Evolutionary conservation across 1,140 invertebrate species (phyloP), one percentile per base, ranked within the genome.

Genomic region (Dreissena polymorpha): DNA sequence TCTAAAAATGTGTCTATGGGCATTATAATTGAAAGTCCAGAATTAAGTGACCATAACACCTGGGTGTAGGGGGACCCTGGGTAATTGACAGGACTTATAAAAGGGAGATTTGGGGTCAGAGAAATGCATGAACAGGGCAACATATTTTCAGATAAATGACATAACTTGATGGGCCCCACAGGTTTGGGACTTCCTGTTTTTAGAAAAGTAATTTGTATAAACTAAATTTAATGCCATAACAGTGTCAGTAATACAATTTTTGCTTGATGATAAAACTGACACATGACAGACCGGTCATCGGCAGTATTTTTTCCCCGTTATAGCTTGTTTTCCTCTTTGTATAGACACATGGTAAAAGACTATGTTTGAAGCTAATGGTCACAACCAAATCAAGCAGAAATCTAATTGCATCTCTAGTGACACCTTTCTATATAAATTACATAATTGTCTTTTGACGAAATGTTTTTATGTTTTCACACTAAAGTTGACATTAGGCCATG

Each of bases 21-120:
- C 79, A 82, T 68, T 82, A 65, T 73, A 74, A 65, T 82, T 82
- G 49, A 73, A 82, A 82, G 74, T 82, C 51, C 69, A 72, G 68
- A 72, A 64, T 82, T 82, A 82, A 82, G 73, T 60, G 23, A 18
- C 49, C 53, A 55, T 67, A 68, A 67, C 76, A 78, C 76, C 76
- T 78, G 76, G 64, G 76, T 51, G 67, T 25, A 60, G 39, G 69
- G 70, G n/a, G 27, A n/a, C 51, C 68, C 14, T 29, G 51, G 29
- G n/a, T 29, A 49, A 13, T 70, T 39, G 39, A 39, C 39, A 39
- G 39, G 39, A 39, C 39, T 39, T 39, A 39, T 39, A 39, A 39
- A n/a, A 39, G 39, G 39, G 39, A 39, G 39, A 5, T 39, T 39
- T 2, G 39, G 39, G 2, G 39, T 39, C 39, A 39, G 39, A 39